Percentiles rank a stretch among this genome's conserved stretches.
Evolutionary conservation across 2,888 invertebrate species (phyloP).

Genomic region (Melieria omissa): DNA sequence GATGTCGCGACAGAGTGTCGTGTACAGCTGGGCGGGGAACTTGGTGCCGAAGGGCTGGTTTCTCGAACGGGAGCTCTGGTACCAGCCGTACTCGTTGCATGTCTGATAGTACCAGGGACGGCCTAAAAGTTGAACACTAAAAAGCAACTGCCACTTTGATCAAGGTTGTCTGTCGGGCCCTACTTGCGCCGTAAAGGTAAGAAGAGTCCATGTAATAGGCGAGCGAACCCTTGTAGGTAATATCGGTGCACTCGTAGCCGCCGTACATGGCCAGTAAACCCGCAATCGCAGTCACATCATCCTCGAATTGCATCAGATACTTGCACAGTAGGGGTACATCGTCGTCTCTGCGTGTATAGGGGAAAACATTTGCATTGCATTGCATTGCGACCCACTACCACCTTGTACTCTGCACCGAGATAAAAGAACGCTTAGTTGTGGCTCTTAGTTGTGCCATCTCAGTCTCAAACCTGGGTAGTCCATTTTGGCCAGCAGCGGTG

Average conservation of each 20-base stretch:
- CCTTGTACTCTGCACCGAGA: slow-evolving; percentile 57
- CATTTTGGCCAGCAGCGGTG: slow-evolving; percentile 72
- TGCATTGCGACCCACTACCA: slow-evolving; percentile 54
- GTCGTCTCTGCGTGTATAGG: slow-evolving; percentile 43
- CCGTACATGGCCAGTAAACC: slow-evolving; percentile 48
- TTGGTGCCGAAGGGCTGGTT: slow-evolving; percentile 70
- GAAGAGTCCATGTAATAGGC: slow-evolving; percentile 46
- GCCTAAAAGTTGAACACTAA: slow-evolving; percentile 66
- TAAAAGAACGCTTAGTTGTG: neutral
- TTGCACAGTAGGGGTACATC: slow-evolving; percentile 51
- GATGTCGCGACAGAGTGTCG: slow-evolving; percentile 56
- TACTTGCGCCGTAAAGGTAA: slow-evolving; percentile 48
- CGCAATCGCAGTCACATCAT: slow-evolving; percentile 56
- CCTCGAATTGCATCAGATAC: slow-evolving; percentile 48
- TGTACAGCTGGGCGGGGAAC: slow-evolving; percentile 57
- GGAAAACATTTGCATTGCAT: neutral
- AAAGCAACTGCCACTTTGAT: neutral
- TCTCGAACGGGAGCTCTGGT: slow-evolving; percentile 75
- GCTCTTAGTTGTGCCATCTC: neutral
- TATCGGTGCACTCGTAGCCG: slow-evolving; percentile 51
- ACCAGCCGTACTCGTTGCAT: slow-evolving; percentile 88
- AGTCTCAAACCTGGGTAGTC: slow-evolving; percentile 67
- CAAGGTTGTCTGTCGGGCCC: slow-evolving; percentile 35
- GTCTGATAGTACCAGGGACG: slow-evolving; percentile 86
- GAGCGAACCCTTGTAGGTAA: slow-evolving; percentile 51